Conservation (phyloP, 2,113 vertebrate genomes). For the Scalopus aquaticus region DNA sequence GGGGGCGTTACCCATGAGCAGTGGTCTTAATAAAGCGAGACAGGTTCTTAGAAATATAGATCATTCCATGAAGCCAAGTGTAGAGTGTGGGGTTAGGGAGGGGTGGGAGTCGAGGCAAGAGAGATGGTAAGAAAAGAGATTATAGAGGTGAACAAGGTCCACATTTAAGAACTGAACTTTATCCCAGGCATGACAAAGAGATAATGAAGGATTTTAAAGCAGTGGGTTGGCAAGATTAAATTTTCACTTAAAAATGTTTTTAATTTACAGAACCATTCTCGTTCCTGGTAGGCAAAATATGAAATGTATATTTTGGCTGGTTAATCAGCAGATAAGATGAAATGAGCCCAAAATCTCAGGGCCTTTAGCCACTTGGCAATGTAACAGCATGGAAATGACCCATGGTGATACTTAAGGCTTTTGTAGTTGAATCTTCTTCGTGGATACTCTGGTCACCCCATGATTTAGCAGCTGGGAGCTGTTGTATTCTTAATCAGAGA, state of each 20-base stretch:
- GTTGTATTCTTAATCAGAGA: background rate
- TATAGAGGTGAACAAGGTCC: background rate
- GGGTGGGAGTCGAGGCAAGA: background rate
- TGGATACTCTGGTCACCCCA: background rate
- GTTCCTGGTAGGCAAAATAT: background rate
- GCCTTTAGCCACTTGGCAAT: background rate
- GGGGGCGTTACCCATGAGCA: no score
- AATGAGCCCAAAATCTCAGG: background rate
- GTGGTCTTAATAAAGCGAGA: background rate
- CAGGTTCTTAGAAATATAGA: background rate
- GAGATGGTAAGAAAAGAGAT: background rate
- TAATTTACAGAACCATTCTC: background rate
- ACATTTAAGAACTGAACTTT: background rate
- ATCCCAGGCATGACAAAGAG: background rate
- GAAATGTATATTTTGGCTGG: slow-evolving; percentile 1
- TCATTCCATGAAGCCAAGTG: background rate
- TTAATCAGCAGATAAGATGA: background rate
- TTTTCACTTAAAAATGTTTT: background rate
- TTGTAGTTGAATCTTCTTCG: background rate
- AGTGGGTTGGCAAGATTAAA: background rate
- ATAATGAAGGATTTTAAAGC: background rate
- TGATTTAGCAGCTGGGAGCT: background rate
- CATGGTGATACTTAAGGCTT: background rate
- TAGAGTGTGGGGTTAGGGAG: background rate
- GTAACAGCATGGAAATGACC: background rate